A percentile compares a stretch with the other conserved stretches of the same genome.
Evolutionary conservation across 2,888 invertebrate genomes (phyloP).

Genomic region (Steinernema scapterisci): DNA sequence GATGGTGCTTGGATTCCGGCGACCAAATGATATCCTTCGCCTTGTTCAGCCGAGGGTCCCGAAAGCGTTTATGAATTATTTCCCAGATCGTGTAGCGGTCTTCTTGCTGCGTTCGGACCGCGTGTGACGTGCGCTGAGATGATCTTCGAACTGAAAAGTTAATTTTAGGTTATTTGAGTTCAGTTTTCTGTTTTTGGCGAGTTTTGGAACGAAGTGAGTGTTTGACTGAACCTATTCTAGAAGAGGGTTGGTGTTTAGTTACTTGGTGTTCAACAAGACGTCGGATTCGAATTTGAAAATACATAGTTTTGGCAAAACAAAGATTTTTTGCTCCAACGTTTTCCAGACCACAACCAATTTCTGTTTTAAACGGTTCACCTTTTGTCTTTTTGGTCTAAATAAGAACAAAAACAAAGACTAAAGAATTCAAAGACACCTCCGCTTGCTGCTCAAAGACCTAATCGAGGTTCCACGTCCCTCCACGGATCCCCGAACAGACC

Average conservation of each 20-base stretch:
- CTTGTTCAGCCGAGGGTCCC: neutral
- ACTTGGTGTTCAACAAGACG: neutral
- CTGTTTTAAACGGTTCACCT: too few relatives aligned
- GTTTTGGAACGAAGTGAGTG: neutral
- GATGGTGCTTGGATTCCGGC: conserved; percentile 9
- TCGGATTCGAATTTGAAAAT: neutral
- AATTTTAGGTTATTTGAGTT: too few relatives aligned
- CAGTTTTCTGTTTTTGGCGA: too few relatives aligned
- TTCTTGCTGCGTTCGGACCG: neutral
- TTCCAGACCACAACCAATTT: too few relatives aligned
- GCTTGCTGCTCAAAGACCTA: too few relatives aligned
- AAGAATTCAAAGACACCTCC: too few relatives aligned
- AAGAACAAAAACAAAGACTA: too few relatives aligned
- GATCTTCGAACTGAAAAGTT: conserved; percentile 6
- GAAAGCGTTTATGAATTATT: conserved; percentile 28
- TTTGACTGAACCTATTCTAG: neutral
- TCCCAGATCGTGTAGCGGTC: conserved; percentile 26
- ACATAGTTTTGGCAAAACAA: too few relatives aligned
- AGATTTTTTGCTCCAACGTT: too few relatives aligned
- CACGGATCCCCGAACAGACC: too few relatives aligned
- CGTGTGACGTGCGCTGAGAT: neutral
- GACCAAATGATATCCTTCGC: conserved; percentile 21
- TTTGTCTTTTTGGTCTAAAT: too few relatives aligned
- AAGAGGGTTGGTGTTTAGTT: neutral
- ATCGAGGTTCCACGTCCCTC: too few relatives aligned